Evolutionary conservation across 2,797 vertebrate genomes (phyloP).

Genomic region (Coccyzus lansbergi): DNA sequence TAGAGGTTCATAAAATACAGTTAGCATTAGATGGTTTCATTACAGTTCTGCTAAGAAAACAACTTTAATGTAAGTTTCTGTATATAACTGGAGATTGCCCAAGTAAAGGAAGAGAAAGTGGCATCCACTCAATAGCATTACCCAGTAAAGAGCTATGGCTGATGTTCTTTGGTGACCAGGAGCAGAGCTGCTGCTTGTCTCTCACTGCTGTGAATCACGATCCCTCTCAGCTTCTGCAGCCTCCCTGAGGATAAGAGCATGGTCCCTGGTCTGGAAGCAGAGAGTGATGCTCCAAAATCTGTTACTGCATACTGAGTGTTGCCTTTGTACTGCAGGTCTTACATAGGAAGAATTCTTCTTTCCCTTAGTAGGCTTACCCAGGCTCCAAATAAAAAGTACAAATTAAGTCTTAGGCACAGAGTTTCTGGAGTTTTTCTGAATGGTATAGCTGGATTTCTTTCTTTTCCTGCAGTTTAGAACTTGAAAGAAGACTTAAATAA

Average conservation of each 20-base stretch:
- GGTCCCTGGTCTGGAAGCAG: fast-evolving
- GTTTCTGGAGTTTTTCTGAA: background rate
- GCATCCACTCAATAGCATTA: background rate
- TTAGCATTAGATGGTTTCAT: background rate
- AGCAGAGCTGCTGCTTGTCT: background rate
- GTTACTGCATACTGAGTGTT: background rate
- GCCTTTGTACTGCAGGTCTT: background rate
- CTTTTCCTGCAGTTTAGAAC: background rate
- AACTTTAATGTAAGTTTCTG: background rate
- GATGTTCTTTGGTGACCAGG: background rate
- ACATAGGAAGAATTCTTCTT: background rate
- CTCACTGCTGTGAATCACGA: background rate
- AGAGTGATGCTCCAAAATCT: background rate
- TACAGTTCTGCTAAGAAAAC: background rate
- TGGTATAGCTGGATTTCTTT: background rate
- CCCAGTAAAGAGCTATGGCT: background rate
- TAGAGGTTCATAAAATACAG: background rate
- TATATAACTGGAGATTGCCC: background rate
- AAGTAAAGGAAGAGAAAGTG: background rate
- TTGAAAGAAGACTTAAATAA: background rate
- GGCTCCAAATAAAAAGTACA: background rate
- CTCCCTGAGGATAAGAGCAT: background rate
- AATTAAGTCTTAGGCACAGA: background rate
- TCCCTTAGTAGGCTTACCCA: background rate
- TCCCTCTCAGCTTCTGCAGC: background rate